Base-by-base conservation (phyloP, 2,888 invertebrate species). In the Chalcis sispes region DNA sequence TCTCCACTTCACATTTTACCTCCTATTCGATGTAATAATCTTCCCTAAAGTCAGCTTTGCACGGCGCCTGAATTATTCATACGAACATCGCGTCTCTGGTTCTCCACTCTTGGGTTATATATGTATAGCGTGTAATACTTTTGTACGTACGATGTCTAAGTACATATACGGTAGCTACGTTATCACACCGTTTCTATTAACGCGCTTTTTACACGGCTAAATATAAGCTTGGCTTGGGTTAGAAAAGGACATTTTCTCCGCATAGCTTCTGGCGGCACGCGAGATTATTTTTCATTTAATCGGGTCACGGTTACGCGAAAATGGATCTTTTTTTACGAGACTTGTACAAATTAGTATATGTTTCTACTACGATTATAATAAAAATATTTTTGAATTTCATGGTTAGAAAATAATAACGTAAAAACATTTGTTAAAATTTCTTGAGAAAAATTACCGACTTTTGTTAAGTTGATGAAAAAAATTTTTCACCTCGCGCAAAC, bases 1-100 rank as follows among this genome's bases (percentile, higher is more conserved):
- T 23, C 40, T 40, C 23, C 50, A 13, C 20, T 4, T 46, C 65
- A 32, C 5, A 8, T 65, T 70, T 62, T 40, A 66, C 66, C 66
- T 61, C 67, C 66, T 69, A 74, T 81, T 82, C 79, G 75, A n/a
- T n/a, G n/a, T n/a, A n/a, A n/a, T n/a, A n/a, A n/a, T n/a, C n/a
- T n/a, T n/a, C n/a, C n/a, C n/a, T n/a, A 81, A 82, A 80, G n/a
- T n/a, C n/a, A n/a, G 79, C 67, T 3, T n/a, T 62, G 59, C 65
- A 23, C 54, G 54, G 27, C 56, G 54, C 56, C 61, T 84, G 83
- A 83, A 84, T 84, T 79, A 84, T 84, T 84, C 83, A 84, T 83
- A 79, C 72, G 73, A 77, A 79, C 79, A 58, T 76, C 79, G 79
- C 77, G 78, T 79, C 80, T 78, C 65, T n/a, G 18, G 32, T 79